Base-by-base conservation (phyloP, 2,113 vertebrate species). In the Tringa solitaria region DNA sequence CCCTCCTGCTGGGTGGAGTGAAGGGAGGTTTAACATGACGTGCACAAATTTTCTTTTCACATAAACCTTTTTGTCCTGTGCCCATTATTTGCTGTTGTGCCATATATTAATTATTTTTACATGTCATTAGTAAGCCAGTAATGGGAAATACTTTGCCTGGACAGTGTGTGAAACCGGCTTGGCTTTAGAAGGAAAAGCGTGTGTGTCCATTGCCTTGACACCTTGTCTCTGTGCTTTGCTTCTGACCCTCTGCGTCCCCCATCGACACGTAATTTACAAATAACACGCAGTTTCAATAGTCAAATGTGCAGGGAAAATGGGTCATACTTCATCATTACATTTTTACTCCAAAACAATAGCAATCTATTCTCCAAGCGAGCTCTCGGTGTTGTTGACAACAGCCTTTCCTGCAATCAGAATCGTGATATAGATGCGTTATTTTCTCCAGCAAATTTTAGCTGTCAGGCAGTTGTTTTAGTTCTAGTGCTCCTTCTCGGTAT, bases 401-500 rank as follows among this genome's bases (percentile, higher is more conserved):
- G 70, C 87, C 74, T 87, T 43, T 51, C 46, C 61, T 56, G 37
- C 63, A 84, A 28, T 79, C 72, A 87, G 60, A 28, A 16, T 5
- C 45, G 69, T 14, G 91, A 54, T 81, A 43, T 3, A 45, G 50
- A 65, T 37, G 32, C 21, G 50, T 87, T 63, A 26, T 92, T 97
- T 96, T 84, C 72, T 95, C 50, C 85, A 61, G 54, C 75, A 91
- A 91, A 84, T 94, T 96, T 87, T 37, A 77, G 89, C 86, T 90
- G 57, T 90, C 94, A 93, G 69, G 72, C 33, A 45, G 59, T 77
- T 96, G 77, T 82, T 87, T 95, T 61, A 67, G 57, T 54, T 93
- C 61, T 27, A 70, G 68, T 70, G 60, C 87, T 90, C 69, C 72
- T 51, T 46, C 91, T 69, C 68, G 45, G 79, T 95, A 95, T 86